Evolutionary conservation across 1,140 invertebrate genomes (phyloP).

Genomic region (Teleogryllus occipitalis): DNA sequence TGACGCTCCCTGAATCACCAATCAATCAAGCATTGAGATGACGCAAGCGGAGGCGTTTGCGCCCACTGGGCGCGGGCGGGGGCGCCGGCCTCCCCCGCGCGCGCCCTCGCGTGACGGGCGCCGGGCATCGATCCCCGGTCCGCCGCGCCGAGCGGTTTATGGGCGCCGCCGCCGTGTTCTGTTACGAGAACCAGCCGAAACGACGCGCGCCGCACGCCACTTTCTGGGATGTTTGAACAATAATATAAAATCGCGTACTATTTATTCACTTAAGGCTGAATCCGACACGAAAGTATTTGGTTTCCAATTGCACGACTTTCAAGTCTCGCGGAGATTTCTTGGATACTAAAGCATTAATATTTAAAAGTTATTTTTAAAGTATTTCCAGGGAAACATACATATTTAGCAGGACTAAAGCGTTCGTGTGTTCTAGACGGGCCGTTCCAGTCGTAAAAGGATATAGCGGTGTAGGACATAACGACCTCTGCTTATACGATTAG

Average conservation of each 20-base stretch:
- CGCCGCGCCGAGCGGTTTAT: not conserved
- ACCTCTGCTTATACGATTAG: not conserved
- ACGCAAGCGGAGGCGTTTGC: too few relatives aligned
- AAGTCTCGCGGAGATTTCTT: not conserved
- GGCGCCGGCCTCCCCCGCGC: too few relatives aligned
- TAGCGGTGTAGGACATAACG: not conserved
- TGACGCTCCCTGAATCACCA: too few relatives aligned
- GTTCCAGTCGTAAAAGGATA: not conserved
- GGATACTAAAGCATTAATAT: not conserved
- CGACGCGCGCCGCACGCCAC: not conserved
- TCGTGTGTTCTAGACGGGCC: not conserved
- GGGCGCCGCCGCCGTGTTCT: not conserved
- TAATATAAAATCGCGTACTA: not conserved
- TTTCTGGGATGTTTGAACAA: not conserved
- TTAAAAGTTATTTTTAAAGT: not conserved
- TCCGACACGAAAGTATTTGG: not conserved
- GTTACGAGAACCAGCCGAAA: not conserved
- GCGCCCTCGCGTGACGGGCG: too few relatives aligned
- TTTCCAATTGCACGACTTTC: constrained; percentile 1
- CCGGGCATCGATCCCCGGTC: not conserved
- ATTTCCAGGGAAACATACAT: not conserved
- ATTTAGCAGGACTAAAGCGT: not conserved
- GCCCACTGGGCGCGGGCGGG: too few relatives aligned
- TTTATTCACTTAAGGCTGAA: constrained; percentile 1
- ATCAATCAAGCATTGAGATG: too few relatives aligned